phyloP scores from a whole-genome alignment of 2,888 invertebrate species.

The Cryptocheilus praepositus region DNA sequence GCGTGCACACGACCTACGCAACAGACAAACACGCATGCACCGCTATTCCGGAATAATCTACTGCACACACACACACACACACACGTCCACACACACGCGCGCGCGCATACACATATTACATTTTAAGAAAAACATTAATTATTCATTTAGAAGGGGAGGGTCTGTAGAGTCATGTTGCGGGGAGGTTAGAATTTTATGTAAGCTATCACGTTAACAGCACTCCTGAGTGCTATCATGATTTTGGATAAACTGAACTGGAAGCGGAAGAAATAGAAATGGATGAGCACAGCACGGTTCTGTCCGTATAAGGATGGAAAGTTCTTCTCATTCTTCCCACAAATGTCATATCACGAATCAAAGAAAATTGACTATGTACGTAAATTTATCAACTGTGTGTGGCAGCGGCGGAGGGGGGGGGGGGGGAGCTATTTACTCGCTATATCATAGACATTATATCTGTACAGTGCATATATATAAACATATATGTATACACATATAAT shows the following conservation, averaged over 20 bases:
- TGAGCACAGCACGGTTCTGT: slow-evolving; percentile 17
- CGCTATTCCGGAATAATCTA: too few species aligned
- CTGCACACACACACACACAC: background rate
- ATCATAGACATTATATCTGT: slow-evolving; percentile 51
- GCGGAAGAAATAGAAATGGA: slow-evolving; percentile 22
- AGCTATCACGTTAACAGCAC: slow-evolving; percentile 20
- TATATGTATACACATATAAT: slow-evolving; percentile 18
- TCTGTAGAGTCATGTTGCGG: too few species aligned
- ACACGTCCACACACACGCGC: background rate
- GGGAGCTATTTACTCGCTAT: slow-evolving; percentile 54
- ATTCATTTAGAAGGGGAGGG: background rate
- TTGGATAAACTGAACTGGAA: background rate
- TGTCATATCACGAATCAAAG: slow-evolving; percentile 66
- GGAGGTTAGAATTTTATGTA: too few species aligned
- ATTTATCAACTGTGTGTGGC: slow-evolving; percentile 24
- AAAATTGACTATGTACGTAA: slow-evolving; percentile 54
- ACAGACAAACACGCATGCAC: too few species aligned
- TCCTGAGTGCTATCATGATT: background rate
- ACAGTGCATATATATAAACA: slow-evolving; percentile 39
- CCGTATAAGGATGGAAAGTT: slow-evolving; percentile 41
- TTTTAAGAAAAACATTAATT: background rate
- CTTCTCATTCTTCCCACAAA: slow-evolving; percentile 56
- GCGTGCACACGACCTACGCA: too few species aligned
- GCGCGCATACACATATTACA: background rate
- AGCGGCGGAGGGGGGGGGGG: slow-evolving; percentile 36